Base-by-base conservation (phyloP, 2,888 invertebrate species). In the Cataglyphis albicans region DNA sequence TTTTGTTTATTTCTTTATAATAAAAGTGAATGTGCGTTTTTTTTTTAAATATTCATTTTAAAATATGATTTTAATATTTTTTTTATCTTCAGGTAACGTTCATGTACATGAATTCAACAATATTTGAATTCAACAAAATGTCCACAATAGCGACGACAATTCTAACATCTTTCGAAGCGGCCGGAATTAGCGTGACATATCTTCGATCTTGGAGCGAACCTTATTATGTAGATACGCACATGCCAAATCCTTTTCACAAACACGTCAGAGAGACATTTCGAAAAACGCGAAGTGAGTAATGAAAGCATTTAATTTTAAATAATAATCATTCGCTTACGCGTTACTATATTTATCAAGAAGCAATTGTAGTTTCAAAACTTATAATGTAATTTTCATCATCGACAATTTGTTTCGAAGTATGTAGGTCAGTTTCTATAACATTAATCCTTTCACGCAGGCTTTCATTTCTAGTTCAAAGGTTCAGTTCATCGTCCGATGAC, bases 201-300 rank as follows among this genome's bases (percentile, higher is more conserved):
- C 95, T 95, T 10, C 95, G 95, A 65, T 96, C 96, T 67, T 97
- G 97, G 97, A 95, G 95, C 83, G 96, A 96, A 35, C 97, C 97
- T 2, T 98, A 98, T 95, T 97, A 98, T 57, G 97, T 98, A 91
- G n/a, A 52, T n/a, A 97, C 97, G 86, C 97, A 98, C 94, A 96
- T 96, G 92, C 96, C 96, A 70, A 98, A 98, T 95, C 98, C 98
- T 0, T 99, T 99, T 94, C 96, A 97, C 91, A 96, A 97, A 81
- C 96, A 98, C 87, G 97, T 99, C 55, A 96, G 97, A 81, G 97
- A 97, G 88, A 98, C 98, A 0, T 97, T 97, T 93, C 96, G 96
- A 85, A 97, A 98, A 91, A 97, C 98, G n/a, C 96, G 99, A 96
- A 98, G 99, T 98, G 95, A 97, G 97, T 95, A 87, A 61, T 15